Percentiles rank a stretch among this genome's conserved stretches.
These are phyloP conservation scores for Eclectus roratus DNA, from an alignment of 2,113 vertebrate species.

Conservation along the genomic window DNA sequence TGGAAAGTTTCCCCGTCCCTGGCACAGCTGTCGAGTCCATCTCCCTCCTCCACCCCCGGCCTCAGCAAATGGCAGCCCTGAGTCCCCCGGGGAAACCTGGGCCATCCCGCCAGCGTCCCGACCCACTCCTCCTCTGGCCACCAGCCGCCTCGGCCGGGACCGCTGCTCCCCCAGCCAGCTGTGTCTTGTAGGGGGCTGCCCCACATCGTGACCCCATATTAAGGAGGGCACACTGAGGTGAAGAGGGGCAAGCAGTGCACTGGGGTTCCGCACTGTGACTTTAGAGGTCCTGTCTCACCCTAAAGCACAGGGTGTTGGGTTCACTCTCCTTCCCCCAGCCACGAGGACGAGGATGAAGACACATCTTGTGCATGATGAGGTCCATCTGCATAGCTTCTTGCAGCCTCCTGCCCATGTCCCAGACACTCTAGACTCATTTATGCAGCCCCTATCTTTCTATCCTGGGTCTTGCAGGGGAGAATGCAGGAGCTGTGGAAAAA, in stretches of 20 bases:
- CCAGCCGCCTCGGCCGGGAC: background rate
- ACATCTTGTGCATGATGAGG: rapidly evolving
- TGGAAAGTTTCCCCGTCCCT: background rate
- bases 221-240: background rate
- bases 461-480: background rate
- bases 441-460: background rate
- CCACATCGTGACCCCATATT: background rate
- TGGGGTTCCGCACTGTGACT: rapidly evolving
- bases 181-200: background rate
- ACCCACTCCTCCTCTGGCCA: background rate
- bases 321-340: rapidly evolving
- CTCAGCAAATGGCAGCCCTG: background rate
- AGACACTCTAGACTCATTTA: rapidly evolving
- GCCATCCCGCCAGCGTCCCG: background rate
- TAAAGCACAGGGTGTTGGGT: rapidly evolving
- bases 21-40: background rate
- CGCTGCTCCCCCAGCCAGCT: background rate
- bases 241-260: background rate
- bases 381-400: rapidly evolving
- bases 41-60: background rate
- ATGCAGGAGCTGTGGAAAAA: background rate
- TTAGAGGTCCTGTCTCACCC: background rate
- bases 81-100: background rate
- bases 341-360: background rate
- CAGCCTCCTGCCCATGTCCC: rapidly evolving